Conservation (phyloP, 2,888 invertebrate species). For the Netelia melanura region DNA sequence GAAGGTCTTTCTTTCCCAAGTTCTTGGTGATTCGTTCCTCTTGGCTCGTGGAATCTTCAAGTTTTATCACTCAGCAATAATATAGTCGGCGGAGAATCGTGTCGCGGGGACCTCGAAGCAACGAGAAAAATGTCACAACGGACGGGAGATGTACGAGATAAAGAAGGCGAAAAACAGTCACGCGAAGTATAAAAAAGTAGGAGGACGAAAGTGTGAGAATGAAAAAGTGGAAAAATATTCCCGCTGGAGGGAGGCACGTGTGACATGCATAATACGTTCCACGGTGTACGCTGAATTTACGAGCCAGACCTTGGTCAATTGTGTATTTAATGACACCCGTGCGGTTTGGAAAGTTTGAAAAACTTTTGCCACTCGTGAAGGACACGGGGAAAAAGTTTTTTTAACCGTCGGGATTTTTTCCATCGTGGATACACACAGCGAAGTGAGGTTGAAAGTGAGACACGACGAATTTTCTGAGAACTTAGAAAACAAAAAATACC, state of each 20-base stretch:
- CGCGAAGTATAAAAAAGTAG: not conserved
- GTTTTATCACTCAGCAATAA: not conserved
- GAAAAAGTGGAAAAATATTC: not conserved
- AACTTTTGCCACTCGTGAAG: not conserved
- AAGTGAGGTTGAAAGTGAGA: not conserved
- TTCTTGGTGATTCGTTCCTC: not conserved
- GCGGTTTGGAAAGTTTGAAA: not conserved
- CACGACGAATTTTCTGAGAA: not conserved
- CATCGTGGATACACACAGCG: not conserved
- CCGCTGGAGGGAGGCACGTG: conserved; percentile 1
- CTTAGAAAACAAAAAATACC: not conserved
- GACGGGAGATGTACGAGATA: conserved; percentile 12
- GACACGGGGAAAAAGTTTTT: not conserved
- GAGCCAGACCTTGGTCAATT: conserved; percentile 6
- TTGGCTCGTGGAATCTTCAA: not conserved
- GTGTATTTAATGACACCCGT: conserved; percentile 11
- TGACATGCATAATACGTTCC: conserved; percentile 25
- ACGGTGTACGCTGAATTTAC: not conserved
- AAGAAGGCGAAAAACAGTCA: conserved; percentile 21
- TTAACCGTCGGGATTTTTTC: not conserved
- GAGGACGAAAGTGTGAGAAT: not conserved
- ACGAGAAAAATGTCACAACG: not conserved
- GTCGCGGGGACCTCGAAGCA: not conserved
- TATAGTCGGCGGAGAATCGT: not conserved
- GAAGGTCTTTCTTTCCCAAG: not conserved